A percentile compares a stretch with the other conserved stretches of the same genome.
phyloP scores from a whole-genome alignment of 2,797 vertebrate species.

The Craterocephalus amniculus region DNA sequence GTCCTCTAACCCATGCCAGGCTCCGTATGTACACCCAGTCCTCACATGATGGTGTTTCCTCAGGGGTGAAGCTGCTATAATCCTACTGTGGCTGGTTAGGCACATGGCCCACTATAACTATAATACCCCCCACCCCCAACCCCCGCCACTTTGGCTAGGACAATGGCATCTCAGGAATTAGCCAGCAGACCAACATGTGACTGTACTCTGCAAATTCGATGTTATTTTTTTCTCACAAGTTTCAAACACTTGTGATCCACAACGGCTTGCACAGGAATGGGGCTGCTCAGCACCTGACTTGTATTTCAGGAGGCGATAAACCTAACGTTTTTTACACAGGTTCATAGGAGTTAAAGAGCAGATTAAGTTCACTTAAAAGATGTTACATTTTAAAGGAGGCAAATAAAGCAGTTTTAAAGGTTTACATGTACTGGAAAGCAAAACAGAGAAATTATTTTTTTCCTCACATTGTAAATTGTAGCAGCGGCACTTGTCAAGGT shows the following conservation, averaged over 20 bases:
- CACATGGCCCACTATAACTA: slow-evolving; percentile 55
- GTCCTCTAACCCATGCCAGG: slow-evolving; percentile 25
- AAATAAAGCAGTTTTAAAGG: background rate
- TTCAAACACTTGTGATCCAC: slow-evolving; percentile 62
- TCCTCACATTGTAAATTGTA: background rate
- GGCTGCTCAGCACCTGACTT: slow-evolving; percentile 17
- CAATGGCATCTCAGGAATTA: slow-evolving; percentile 81
- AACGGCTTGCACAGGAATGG: background rate
- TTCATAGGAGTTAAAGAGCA: background rate
- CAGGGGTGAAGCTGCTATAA: slow-evolving; percentile 52
- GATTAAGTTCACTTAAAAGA: background rate
- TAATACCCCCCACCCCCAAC: slow-evolving; percentile 50
- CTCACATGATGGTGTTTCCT: slow-evolving; percentile 74
- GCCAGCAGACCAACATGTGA: slow-evolving; percentile 82
- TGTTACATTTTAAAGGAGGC: background rate
- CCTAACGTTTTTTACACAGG: background rate
- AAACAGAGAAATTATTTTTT: background rate
- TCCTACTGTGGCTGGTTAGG: slow-evolving; percentile 43
- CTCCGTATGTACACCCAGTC: slow-evolving; percentile 15
- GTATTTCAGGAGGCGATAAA: too few relatives aligned
- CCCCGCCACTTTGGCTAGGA: slow-evolving; percentile 51
- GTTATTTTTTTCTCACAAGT: slow-evolving; percentile 68
- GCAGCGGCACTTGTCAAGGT: background rate
- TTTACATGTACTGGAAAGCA: background rate
- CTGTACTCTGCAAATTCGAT: slow-evolving; percentile 57